Base-by-base conservation (phyloP, 2,888 invertebrate species). In the Poecilobothrus nobilitatus region DNA sequence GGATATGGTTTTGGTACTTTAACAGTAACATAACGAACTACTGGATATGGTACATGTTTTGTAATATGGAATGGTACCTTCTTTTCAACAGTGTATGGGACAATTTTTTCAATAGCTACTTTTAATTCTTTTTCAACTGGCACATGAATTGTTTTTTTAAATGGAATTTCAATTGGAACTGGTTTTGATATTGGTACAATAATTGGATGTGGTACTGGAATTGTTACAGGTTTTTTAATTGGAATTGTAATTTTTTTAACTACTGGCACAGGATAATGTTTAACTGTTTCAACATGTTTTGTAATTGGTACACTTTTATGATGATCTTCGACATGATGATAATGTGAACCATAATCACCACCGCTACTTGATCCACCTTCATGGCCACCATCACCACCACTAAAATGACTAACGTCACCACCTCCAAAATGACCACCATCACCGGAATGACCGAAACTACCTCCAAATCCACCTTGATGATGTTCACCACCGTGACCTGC, bases 1-100 rank as follows among this genome's bases (percentile, higher is more conserved):
- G 92, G 91, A 78, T 88, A 91, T 0, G 92, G 92, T 74, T 90
- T 89, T 41, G 91, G 90, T 44, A 92, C 87, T 73, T 90, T 88
- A 4, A 92, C 89, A 70, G 88, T 88, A 12, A 91, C 86, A 68
- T 92, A 91, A 75, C 90, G 89, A 75, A 91, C 86, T 9, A 91
- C 87, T 69, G 86, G 88, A 73, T 86, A 86, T 0, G 88, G 91
- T 0, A 90, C 86, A 73, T 88, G 89, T 75, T 90, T 91, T 75
- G 90, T 87, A 1, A 92, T 90, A 1, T 91, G 90, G 76, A 90
- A 88, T 0, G 92, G 92, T 0, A 87, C 82, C 69, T 86, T 85
- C 75, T 89, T 90, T 34, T 91, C 89, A 1, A 92, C 87, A 10
- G 90, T 89, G 74, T 88, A 87, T 0, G 90, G 90, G 0, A 91